Evolutionary conservation across 2,113 vertebrate species (phyloP).

Genomic region (Heptranchias perlo): DNA sequence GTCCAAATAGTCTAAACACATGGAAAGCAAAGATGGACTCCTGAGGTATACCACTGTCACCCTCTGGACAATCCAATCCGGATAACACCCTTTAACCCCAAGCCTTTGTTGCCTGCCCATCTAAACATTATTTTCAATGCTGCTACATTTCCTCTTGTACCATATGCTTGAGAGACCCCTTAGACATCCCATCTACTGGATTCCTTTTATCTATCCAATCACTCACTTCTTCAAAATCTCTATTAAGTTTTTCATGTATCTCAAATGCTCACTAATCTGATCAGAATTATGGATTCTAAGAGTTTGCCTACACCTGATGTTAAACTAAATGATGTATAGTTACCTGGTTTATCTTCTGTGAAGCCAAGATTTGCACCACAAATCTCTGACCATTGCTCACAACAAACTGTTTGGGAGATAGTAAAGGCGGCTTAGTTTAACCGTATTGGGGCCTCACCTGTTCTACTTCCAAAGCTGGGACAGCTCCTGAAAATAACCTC

Average conservation of each 20-base stretch:
- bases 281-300: background rate
- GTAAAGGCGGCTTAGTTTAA: conserved; percentile 46
- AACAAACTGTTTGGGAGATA: conserved; percentile 40
- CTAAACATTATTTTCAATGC: background rate
- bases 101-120: background rate
- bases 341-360: background rate
- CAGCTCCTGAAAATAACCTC: conserved; percentile 30
- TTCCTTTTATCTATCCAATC: background rate
- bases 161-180: background rate
- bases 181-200: background rate
- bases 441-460: conserved; percentile 43
- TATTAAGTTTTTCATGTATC: background rate
- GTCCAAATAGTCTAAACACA: background rate
- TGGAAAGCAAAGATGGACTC: too few relatives aligned
- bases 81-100: background rate
- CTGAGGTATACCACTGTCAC: too few relatives aligned
- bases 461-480: conserved; percentile 42
- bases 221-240: background rate
- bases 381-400: conserved; percentile 47
- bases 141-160: background rate
- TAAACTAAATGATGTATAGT: too few relatives aligned
- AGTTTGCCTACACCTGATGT: too few relatives aligned
- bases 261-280: background rate
- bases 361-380: conserved; percentile 47
- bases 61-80: too few relatives aligned